Conservation (phyloP, 1,140 invertebrate genomes). For the Neodiprion virginianus region DNA sequence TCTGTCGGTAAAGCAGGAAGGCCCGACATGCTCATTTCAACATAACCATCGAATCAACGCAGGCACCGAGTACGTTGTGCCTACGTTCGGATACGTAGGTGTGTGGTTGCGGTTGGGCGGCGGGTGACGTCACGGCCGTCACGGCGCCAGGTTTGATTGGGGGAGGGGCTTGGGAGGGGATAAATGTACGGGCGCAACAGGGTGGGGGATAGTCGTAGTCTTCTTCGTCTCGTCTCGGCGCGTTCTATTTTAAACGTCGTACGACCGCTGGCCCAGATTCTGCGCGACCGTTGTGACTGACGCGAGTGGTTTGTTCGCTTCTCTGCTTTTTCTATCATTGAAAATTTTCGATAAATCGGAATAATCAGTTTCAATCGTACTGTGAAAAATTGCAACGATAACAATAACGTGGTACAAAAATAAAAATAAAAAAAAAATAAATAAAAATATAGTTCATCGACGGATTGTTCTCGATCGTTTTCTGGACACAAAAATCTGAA, state of each 20-base stretch:
- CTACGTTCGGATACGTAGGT: background rate
- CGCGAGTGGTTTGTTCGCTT: slow-evolving; percentile 20
- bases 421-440: background rate
- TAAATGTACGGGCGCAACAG: background rate
- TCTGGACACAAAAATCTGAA: too few relatives aligned
- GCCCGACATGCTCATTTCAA: too few relatives aligned
- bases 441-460: background rate
- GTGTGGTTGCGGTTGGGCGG: background rate
- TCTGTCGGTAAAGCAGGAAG: too few relatives aligned
- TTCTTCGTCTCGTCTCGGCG: slow-evolving; percentile 37
- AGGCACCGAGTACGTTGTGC: too few relatives aligned
- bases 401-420: too few relatives aligned
- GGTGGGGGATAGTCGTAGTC: slow-evolving; percentile 8
- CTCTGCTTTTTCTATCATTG: slow-evolving; percentile 8
- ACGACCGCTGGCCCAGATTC: slow-evolving; percentile 54
- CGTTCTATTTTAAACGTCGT: slow-evolving; percentile 53
- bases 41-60: too few relatives aligned
- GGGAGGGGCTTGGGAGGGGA: slow-evolving; percentile 3
- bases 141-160: background rate
- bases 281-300: slow-evolving; percentile 37
- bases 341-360: background rate
- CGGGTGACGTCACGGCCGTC: background rate
- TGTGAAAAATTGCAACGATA: background rate
- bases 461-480: too few relatives aligned
- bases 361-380: background rate